Percentiles rank a stretch among this genome's conserved stretches.
These are phyloP conservation scores for Chiloscyllium plagiosum DNA, from an alignment of 2,113 vertebrate genomes.

Conservation along the genomic window DNA sequence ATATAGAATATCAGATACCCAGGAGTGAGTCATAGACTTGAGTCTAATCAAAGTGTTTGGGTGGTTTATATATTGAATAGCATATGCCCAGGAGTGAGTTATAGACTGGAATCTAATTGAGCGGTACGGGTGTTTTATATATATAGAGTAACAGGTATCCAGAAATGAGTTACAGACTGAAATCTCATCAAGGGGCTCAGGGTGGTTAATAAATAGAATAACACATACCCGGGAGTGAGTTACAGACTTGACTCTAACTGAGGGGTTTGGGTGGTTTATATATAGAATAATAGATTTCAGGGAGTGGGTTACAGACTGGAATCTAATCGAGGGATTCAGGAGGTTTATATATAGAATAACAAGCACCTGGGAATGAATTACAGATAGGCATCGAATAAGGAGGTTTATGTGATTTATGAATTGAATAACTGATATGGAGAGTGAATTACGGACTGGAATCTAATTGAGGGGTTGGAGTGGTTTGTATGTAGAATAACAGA, in stretches of 20 bases:
- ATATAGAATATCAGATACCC: too few relatives aligned
- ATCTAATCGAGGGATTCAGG: background rate
- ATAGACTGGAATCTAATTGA: background rate
- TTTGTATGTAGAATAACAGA: background rate
- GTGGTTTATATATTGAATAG: too few relatives aligned
- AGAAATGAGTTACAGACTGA: background rate
- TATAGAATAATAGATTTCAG: background rate
- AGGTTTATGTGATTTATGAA: background rate
- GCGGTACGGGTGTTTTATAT: background rate
- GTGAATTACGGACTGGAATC: background rate
- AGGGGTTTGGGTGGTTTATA: background rate
- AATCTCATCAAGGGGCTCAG: background rate
- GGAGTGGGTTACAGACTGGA: background rate
- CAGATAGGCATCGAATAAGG: background rate
- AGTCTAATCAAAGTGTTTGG: too few relatives aligned
- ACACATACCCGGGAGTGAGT: background rate
- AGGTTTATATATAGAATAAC: background rate
- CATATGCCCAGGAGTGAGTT: background rate
- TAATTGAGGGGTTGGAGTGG: background rate
- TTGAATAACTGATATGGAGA: background rate
- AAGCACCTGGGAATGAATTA: background rate
- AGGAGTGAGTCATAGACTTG: too few relatives aligned
- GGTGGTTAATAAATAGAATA: background rate
- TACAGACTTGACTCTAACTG: background rate
- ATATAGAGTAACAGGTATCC: background rate